Percentiles rank a stretch among this genome's conserved stretches.
phyloP scores from a whole-genome alignment of 1,140 invertebrate species.

The Drosophila leontia region DNA sequence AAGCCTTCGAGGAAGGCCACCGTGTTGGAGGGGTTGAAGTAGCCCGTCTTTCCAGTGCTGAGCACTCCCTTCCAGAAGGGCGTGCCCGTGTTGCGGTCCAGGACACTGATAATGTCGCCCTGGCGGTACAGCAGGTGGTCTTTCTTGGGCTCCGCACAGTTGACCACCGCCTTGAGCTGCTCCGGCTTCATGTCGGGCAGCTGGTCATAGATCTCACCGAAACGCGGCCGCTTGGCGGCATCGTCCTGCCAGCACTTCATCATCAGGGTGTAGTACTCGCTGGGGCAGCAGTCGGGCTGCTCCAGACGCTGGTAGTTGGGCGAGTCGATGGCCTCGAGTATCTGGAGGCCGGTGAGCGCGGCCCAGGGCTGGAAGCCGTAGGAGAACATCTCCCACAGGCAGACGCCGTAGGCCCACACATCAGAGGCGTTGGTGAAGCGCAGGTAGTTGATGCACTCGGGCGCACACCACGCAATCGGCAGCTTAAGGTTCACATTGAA shows the following conservation, averaged over 20 bases:
- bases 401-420: constrained; percentile 99
- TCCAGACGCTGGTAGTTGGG: constrained; percentile 96
- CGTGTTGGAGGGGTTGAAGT: constrained; percentile 95
- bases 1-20: constrained; percentile 95
- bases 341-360: constrained; percentile 97
- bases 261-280: constrained; percentile 97
- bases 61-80: constrained; percentile 94
- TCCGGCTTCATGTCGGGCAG: constrained; percentile 96
- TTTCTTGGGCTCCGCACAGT: constrained; percentile 85
- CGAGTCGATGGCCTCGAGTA: constrained; percentile 97
- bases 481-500: constrained; percentile 99
- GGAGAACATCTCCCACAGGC: constrained; percentile 99
- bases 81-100: constrained; percentile 91
- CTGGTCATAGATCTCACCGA: constrained; percentile 92
- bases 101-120: constrained; percentile 96
- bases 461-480: constrained; percentile 99
- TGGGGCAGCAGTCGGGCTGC: constrained; percentile 97
- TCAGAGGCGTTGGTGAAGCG: constrained; percentile 98
- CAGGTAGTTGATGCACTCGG: constrained; percentile 98
- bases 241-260: constrained; percentile 98
- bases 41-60: constrained; percentile 93
- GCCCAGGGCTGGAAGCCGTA: constrained; percentile 99
- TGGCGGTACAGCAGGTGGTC: constrained; percentile 93
- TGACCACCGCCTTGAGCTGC: constrained; percentile 90
- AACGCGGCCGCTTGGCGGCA: constrained; percentile 94